Evolutionary conservation across 1,140 invertebrate genomes (phyloP).

Genomic region (Pogonognathellus flavescens): DNA sequence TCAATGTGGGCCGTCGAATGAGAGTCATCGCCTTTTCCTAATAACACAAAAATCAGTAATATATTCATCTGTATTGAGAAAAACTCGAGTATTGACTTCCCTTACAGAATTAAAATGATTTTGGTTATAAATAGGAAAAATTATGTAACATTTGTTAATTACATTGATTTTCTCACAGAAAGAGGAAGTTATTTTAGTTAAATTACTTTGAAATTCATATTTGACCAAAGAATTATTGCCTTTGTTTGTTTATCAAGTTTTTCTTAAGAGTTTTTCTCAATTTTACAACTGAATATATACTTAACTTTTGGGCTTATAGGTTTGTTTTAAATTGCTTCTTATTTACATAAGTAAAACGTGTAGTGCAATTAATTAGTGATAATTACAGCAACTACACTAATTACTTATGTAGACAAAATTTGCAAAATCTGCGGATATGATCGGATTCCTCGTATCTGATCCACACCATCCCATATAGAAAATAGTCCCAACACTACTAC

Average conservation of each 20-base stretch:
- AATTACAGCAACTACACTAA: too few species aligned
- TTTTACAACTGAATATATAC: constrained; percentile 10
- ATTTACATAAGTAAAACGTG: not conserved
- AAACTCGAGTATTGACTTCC: constrained; percentile 54
- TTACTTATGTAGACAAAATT: too few species aligned
- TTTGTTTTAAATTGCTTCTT: too few species aligned
- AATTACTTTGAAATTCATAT: constrained; percentile 40
- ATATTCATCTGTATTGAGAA: constrained; percentile 61
- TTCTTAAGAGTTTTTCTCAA: constrained; percentile 43
- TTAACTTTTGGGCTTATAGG: constrained; percentile 24
- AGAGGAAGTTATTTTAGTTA: constrained; percentile 42
- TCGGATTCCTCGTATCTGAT: constrained; percentile 9
- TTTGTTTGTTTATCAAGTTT: constrained; percentile 18
- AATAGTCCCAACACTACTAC: too few species aligned
- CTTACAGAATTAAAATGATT: constrained; percentile 18
- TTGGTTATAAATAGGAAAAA: not conserved
- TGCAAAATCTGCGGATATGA: too few species aligned
- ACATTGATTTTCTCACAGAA: constrained; percentile 35
- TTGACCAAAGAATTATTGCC: constrained; percentile 61
- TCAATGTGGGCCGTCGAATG: constrained; percentile 66
- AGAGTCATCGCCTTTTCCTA: constrained; percentile 60
- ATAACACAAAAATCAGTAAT: constrained; percentile 45
- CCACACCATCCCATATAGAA: constrained; percentile 11
- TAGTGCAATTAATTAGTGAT: not conserved
- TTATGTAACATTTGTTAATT: constrained; percentile 35